Evolutionary conservation across 2,888 invertebrate species (phyloP), one percentile per base, ranked within the genome.

Genomic region (Thera britannica): DNA sequence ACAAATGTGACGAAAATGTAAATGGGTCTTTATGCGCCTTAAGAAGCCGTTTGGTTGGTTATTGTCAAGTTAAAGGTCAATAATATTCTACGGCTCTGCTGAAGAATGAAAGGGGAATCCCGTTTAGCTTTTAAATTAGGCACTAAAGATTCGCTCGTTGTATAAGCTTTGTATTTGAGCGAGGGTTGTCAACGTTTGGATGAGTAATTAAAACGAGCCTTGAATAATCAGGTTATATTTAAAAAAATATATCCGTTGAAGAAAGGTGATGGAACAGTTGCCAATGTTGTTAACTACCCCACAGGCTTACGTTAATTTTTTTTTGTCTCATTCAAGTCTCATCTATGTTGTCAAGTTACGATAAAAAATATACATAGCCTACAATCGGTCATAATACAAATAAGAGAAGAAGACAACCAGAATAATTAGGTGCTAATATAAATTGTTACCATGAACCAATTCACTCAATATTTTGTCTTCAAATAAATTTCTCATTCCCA

Each of bases 1-100:
- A 83, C 84, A 84, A 88, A 89, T 89, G 87, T 87, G 87, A 85
- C 85, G 82, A 83, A 87, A 87, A 89, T 88, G 86, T 87, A 84
- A 88, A 86, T 85, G 79, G 75, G 73, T 69, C 77, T 80, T 83
- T 80, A 79, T 77, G 72, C 77, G 77, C 77, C 76, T 79, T 81
- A 78, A 80, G 79, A 78, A 77, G 79, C 79, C 75, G 80, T 81
- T 79, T 73, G 64, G 72, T 75, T 71, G 79, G 82, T 77, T 81
- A 82, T 80, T 81, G 79, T 77, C 76, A 74, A 82, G 76, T 82
- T 75, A 80, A 80, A 72, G 78, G 78, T 77, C 81, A 79, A 79
- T 80, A 79, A 79, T 79, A 75, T 77, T 74, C 70, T 71, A 71
- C 72, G 72, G 65, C 56, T 58, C 57, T 9, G 41, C 66, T 65